Evolutionary conservation across 2,797 vertebrate genomes (phyloP).

Genomic region (Chelon auratus): DNA sequence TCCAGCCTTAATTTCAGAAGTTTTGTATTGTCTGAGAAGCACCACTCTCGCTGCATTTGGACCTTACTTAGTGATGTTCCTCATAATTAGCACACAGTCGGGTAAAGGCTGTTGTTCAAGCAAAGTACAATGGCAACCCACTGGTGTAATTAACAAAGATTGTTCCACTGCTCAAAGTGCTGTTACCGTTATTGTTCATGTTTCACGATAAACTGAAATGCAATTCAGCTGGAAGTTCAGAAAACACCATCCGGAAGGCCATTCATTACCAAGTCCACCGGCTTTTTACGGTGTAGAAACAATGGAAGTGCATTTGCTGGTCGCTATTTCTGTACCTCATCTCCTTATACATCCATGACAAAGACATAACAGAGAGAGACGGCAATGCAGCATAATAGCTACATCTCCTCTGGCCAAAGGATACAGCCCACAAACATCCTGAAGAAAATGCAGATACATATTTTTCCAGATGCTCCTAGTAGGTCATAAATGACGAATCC

Average conservation of each 20-base stretch:
- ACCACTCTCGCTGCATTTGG: not conserved
- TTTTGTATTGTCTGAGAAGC: not conserved
- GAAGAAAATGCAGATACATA: no score
- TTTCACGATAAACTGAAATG: conserved; percentile 12
- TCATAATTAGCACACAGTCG: conserved; percentile 1
- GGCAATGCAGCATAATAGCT: no score
- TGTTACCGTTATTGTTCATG: conserved; percentile 3
- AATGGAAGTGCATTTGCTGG: not conserved
- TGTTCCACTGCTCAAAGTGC: conserved; percentile 14
- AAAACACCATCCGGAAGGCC: not conserved
- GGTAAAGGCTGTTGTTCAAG: conserved; percentile 3
- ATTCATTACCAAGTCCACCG: no score
- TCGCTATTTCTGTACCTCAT: no score
- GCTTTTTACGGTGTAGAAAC: not conserved
- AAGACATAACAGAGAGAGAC: no score
- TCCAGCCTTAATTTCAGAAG: conserved; percentile 9
- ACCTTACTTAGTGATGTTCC: conserved; percentile 4
- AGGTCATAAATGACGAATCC: no score
- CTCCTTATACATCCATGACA: no score
- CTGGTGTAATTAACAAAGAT: conserved; percentile 7
- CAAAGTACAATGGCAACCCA: conserved; percentile 9
- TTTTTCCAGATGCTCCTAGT: no score
- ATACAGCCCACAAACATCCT: no score
- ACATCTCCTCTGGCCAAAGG: no score
- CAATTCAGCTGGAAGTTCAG: not conserved